Conservation (phyloP, 2,797 vertebrate genomes). For the Gadopsis marmoratus region DNA sequence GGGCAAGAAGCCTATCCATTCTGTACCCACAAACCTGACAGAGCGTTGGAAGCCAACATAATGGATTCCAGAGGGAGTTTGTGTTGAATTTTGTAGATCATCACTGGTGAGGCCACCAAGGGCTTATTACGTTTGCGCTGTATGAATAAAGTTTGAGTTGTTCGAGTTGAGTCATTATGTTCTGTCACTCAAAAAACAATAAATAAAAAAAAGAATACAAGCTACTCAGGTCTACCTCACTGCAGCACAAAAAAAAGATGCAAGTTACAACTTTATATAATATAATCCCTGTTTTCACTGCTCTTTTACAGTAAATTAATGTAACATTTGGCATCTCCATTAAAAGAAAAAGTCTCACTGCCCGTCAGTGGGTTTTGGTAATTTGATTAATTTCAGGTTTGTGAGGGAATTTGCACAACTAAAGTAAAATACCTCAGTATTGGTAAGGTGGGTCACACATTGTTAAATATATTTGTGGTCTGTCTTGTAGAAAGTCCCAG, state of each 20-base stretch:
- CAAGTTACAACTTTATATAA: not conserved
- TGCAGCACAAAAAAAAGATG: constrained; percentile 13
- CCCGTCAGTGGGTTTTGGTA: not conserved
- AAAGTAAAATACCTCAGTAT: not conserved
- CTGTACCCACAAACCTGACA: constrained; percentile 64
- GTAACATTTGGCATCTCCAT: not conserved
- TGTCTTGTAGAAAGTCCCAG: not conserved
- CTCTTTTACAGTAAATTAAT: not conserved
- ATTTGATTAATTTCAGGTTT: not conserved
- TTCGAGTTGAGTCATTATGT: constrained; percentile 54
- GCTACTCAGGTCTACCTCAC: not conserved
- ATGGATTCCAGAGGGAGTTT: constrained; percentile 76
- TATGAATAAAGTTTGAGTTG: constrained; percentile 63
- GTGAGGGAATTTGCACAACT: not conserved
- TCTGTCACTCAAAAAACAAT: constrained; percentile 48
- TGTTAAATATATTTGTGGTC: not conserved
- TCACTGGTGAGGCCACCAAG: constrained; percentile 59
- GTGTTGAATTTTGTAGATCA: constrained; percentile 72
- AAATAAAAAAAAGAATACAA: not conserved
- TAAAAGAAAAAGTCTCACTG: not conserved
- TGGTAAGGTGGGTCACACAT: not conserved
- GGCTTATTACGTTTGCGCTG: constrained; percentile 61
- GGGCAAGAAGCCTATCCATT: constrained; percentile 67
- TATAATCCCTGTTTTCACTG: not conserved
- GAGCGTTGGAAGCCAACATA: constrained; percentile 71